A percentile compares a stretch with the other conserved stretches of the same genome.
Conservation (phyloP, 1,140 invertebrate genomes). For the Teleopsis dalmanni region DNA sequence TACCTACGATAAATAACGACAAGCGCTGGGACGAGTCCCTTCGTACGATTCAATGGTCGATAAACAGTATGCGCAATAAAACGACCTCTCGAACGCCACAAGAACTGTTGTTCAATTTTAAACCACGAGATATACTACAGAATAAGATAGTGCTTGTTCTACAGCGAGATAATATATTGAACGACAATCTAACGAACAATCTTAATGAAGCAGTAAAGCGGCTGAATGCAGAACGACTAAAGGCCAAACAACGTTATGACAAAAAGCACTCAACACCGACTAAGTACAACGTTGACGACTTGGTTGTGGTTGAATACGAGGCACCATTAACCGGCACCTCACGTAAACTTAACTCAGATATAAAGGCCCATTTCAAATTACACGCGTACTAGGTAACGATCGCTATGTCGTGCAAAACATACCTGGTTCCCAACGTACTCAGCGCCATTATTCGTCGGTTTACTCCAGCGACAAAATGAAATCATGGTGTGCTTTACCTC, state of each 20-base stretch:
- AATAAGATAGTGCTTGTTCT: constrained; percentile 6
- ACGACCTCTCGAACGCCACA: not conserved
- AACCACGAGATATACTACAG: constrained; percentile 9
- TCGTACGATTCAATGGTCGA: constrained; percentile 1
- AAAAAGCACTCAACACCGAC: constrained; percentile 7
- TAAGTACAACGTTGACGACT: constrained; percentile 1
- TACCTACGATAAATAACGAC: constrained; percentile 1
- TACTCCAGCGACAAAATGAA: too few species aligned
- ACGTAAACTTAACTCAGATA: constrained; percentile 10
- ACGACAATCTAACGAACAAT: not conserved
- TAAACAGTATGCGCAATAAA: constrained; percentile 7
- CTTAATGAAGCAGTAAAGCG: not conserved
- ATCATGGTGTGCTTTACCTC: too few species aligned
- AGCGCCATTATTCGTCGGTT: too few species aligned
- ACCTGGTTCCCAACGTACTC: too few species aligned
- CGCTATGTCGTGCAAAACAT: too few species aligned
- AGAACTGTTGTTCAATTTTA: constrained; percentile 5
- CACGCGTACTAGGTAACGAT: too few species aligned
- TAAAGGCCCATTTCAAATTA: too few species aligned
- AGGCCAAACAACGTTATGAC: constrained; percentile 13
- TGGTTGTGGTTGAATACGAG: constrained; percentile 11
- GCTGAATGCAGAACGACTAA: constrained; percentile 2
- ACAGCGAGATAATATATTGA: not conserved
- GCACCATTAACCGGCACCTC: constrained; percentile 7
- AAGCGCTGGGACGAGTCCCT: constrained; percentile 3